A percentile compares a stretch with the other conserved stretches of the same genome.
Conservation (phyloP, 2,888 invertebrate genomes). For the Coleophora flavipennella region DNA sequence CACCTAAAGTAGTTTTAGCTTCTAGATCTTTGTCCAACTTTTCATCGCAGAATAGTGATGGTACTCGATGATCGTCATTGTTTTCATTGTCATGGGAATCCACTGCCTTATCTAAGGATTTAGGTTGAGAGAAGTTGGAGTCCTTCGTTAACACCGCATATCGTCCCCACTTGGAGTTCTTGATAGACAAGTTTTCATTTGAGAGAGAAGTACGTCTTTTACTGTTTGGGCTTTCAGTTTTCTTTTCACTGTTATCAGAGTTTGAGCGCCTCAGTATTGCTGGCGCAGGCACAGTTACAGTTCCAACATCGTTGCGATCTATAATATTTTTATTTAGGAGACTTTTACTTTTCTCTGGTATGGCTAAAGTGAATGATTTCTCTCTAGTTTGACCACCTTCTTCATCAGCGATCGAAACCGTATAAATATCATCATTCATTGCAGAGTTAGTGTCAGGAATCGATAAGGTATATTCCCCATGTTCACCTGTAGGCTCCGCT, state of each 20-base stretch:
- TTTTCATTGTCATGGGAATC: slow-evolving; percentile 30
- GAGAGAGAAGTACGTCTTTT: slow-evolving; percentile 62
- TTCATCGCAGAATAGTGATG: slow-evolving; percentile 66
- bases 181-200: slow-evolving; percentile 45
- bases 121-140: slow-evolving; percentile 24
- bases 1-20: slow-evolving; percentile 37
- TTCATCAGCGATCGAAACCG: slow-evolving; percentile 66
- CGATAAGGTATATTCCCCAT: slow-evolving; percentile 63
- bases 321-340: slow-evolving; percentile 50
- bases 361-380: slow-evolving; percentile 57
- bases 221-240: slow-evolving; percentile 40
- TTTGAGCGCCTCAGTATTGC: slow-evolving; percentile 63
- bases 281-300: slow-evolving; percentile 50
- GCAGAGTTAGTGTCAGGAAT: slow-evolving; percentile 67
- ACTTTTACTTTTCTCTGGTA: slow-evolving; percentile 63
- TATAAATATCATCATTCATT: slow-evolving; percentile 69
- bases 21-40: slow-evolving; percentile 61
- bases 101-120: slow-evolving; percentile 24
- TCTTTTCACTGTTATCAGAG: slow-evolving; percentile 61
- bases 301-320: slow-evolving; percentile 42
- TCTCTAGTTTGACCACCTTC: slow-evolving; percentile 50
- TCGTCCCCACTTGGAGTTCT: slow-evolving; percentile 32
- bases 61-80: slow-evolving; percentile 60
- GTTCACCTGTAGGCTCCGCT: slow-evolving; percentile 63
- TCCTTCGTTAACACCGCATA: no score